Evolutionary conservation across 2,888 invertebrate genomes (phyloP).

Genomic region (Platycheirus rosarum): DNA sequence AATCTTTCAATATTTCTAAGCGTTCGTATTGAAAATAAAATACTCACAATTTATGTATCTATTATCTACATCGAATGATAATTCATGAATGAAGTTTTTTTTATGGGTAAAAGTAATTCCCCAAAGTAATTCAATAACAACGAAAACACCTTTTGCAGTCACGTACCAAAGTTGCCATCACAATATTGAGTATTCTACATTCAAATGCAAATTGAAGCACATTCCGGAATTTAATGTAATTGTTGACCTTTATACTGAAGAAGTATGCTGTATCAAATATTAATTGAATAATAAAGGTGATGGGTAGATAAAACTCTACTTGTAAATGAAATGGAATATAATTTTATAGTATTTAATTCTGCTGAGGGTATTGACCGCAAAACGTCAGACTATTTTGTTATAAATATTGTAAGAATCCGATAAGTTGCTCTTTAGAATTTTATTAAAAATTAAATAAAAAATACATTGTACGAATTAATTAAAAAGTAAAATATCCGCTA

Average conservation of each 20-base stretch:
- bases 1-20: too few relatives aligned
- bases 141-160: constrained; percentile 13
- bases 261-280: not conserved
- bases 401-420: too few relatives aligned
- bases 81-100: too few relatives aligned
- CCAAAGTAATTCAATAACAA: constrained; percentile 10
- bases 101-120: constrained; percentile 12
- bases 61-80: too few relatives aligned
- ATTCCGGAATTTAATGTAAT: constrained; percentile 18
- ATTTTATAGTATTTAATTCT: not conserved
- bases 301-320: not conserved
- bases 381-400: too few relatives aligned
- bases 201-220: constrained; percentile 23
- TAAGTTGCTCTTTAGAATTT: too few relatives aligned
- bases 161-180: constrained; percentile 20
- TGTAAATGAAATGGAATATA: not conserved
- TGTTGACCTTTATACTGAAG: not conserved
- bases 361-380: too few relatives aligned
- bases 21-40: too few relatives aligned
- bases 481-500: too few relatives aligned
- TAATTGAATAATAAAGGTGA: constrained; percentile 8
- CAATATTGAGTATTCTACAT: constrained; percentile 1
- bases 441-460: too few relatives aligned
- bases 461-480: too few relatives aligned
- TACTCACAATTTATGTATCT: too few relatives aligned